phyloP scores from a whole-genome alignment of 1,140 invertebrate genomes.

The Drosophila takahashii region DNA sequence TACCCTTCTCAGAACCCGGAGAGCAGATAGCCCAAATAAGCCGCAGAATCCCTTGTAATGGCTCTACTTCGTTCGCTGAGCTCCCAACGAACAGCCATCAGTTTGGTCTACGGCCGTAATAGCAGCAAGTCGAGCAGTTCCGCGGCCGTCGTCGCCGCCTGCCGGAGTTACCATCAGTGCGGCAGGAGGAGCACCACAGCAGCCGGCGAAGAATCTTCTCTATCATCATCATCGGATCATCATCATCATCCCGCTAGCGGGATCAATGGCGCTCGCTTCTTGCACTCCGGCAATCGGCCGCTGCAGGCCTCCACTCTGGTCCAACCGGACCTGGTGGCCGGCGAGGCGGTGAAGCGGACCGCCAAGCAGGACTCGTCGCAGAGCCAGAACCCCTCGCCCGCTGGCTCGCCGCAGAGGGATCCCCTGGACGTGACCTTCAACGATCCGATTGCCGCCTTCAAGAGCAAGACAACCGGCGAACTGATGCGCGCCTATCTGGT shows the following conservation, averaged over 20 bases:
- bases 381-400: slow-evolving; percentile 10
- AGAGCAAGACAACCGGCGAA: slow-evolving; percentile 98
- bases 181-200: slow-evolving; percentile 17
- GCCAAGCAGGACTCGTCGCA: neutral
- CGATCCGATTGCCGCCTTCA: slow-evolving; percentile 92
- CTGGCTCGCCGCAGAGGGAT: slow-evolving; percentile 87
- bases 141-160: slow-evolving; percentile 27
- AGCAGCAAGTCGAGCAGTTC: slow-evolving; percentile 33
- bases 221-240: neutral
- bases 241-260: neutral
- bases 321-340: slow-evolving; percentile 9
- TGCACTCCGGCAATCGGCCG: slow-evolving; percentile 24
- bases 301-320: slow-evolving; percentile 21
- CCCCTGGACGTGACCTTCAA: slow-evolving; percentile 95
- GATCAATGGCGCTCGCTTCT: slow-evolving; percentile 12
- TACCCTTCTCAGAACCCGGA: slow-evolving; percentile 10
- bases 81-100: slow-evolving; percentile 74
- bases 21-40: slow-evolving; percentile 13
- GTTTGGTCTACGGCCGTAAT: slow-evolving; percentile 70
- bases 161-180: slow-evolving; percentile 23
- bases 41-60: slow-evolving; percentile 68
- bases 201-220: neutral
- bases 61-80: slow-evolving; percentile 83
- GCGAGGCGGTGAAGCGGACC: neutral
- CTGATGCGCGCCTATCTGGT: slow-evolving; percentile 96